Conservation (phyloP, 2,113 vertebrate species). For the Microtus richardsoni region DNA sequence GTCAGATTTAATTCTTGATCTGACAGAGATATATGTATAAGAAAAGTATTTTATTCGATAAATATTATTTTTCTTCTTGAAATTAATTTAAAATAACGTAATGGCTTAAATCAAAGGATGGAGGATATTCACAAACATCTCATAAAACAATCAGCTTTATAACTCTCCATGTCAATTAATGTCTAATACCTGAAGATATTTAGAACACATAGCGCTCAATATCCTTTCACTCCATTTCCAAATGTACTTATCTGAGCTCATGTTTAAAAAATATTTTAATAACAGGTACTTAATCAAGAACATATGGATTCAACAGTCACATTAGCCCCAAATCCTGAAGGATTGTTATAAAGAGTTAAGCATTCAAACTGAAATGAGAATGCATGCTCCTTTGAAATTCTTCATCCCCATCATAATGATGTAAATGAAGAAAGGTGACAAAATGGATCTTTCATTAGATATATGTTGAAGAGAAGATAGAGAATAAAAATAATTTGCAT, state of each 20-base stretch:
- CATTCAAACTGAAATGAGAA: background rate
- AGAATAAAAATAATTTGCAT: background rate
- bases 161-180: background rate
- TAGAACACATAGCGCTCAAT: background rate
- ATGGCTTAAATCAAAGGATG: background rate
- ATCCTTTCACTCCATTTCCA: background rate
- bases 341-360: background rate
- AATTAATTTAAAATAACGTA: background rate
- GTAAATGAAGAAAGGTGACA: background rate
- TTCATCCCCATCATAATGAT: background rate
- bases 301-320: background rate
- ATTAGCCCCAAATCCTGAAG: background rate
- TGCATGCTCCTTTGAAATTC: background rate
- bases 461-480: background rate
- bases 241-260: background rate
- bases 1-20: background rate
- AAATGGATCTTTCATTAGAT: background rate
- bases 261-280: no score
- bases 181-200: background rate
- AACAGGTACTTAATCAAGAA: background rate
- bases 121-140: background rate
- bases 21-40: background rate
- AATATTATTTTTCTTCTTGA: background rate
- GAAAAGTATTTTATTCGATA: background rate
- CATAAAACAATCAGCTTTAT: background rate